Conservation (phyloP, 2,113 vertebrate genomes). For the Recurvirostra avosetta region DNA sequence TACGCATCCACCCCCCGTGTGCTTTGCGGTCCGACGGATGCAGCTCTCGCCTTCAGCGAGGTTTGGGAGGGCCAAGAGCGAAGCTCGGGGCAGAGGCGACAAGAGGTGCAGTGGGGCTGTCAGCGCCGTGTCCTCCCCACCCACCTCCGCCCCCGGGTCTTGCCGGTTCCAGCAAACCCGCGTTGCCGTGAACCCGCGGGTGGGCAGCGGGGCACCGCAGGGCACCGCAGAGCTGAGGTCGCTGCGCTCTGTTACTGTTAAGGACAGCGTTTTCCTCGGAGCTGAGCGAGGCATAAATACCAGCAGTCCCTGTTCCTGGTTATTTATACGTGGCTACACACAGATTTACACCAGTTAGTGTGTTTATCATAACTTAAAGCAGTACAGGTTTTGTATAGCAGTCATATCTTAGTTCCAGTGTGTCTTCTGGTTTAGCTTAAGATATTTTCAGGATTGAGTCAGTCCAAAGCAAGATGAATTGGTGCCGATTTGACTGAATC, state of each 20-base stretch:
- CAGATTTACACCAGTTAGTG: rapidly evolving
- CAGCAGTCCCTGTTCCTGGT: not conserved
- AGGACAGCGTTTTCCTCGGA: not conserved
- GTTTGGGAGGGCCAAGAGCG: not conserved
- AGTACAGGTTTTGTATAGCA: not conserved
- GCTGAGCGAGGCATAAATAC: not conserved
- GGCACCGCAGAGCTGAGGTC: not conserved
- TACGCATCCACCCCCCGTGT: too few species aligned
- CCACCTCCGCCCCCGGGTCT: too few species aligned
- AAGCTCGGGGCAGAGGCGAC: rapidly evolving
- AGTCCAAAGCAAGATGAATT: not conserved
- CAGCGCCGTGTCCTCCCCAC: not conserved
- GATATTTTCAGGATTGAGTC: not conserved
- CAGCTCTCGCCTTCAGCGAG: not conserved
- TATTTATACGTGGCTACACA: rapidly evolving
- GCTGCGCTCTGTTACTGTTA: not conserved
- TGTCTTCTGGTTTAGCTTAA: not conserved
- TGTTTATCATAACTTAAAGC: not conserved
- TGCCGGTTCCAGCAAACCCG: not conserved
- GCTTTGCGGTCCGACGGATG: rapidly evolving
- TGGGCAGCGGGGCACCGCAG: not conserved
- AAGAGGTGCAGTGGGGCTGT: not conserved
- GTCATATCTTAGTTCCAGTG: rapidly evolving
- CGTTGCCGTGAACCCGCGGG: not conserved
- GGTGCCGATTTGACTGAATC: not conserved